These are phyloP conservation scores for Apodemia duryi DNA, from an alignment of 2,888 invertebrate genomes.

Conservation along the genomic window DNA sequence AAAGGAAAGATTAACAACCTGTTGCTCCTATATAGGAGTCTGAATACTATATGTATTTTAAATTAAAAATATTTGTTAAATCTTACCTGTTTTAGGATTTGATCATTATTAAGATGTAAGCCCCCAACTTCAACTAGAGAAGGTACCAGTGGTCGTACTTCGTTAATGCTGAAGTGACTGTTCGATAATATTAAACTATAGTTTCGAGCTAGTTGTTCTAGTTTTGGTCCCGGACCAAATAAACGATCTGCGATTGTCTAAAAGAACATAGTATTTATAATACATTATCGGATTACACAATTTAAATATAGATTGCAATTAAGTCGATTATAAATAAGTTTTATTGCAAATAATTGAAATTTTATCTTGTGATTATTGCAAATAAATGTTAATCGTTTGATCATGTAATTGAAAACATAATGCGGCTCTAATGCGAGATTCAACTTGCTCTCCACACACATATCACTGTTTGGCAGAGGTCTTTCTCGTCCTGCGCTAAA, in stretches of 20 bases:
- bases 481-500: too few species aligned
- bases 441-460: too few species aligned
- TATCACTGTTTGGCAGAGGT: too few species aligned
- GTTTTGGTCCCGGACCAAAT: conserved; percentile 68
- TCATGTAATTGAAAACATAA: too few species aligned
- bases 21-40: too few species aligned
- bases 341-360: too few species aligned
- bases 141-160: conserved; percentile 75
- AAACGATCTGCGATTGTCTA: conserved; percentile 68
- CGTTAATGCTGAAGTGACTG: conserved; percentile 77
- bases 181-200: conserved; percentile 77
- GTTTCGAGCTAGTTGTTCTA: conserved; percentile 65
- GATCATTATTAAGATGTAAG: conserved; percentile 69
- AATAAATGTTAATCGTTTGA: too few species aligned
- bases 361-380: background rate
- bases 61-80: conserved; percentile 15
- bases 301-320: too few species aligned
- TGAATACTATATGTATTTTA: too few species aligned
- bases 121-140: conserved; percentile 79
- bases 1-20: too few species aligned
- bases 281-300: background rate
- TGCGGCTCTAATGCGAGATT: too few species aligned
- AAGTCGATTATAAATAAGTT: too few species aligned
- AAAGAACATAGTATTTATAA: conserved; percentile 24
- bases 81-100: conserved; percentile 62